Conservation (phyloP, 2,888 invertebrate genomes). For the Cactoblastis cactorum region DNA sequence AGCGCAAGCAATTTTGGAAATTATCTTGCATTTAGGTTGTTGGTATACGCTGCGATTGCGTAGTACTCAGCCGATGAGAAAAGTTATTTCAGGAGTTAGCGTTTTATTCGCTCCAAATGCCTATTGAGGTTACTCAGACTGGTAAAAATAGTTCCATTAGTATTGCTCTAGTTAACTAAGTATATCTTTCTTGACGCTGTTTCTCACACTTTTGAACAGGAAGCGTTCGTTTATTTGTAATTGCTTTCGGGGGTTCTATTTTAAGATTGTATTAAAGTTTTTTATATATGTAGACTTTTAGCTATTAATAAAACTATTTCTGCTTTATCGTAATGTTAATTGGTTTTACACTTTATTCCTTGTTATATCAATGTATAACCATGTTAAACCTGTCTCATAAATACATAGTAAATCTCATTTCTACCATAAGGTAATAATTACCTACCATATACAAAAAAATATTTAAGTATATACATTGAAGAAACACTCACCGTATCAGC, state of each 20-base stretch:
- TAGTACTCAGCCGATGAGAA: neutral
- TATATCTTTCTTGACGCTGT: neutral
- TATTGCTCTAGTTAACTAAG: constrained; percentile 2
- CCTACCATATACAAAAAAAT: neutral
- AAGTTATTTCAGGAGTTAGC: constrained; percentile 10
- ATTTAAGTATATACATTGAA: too few relatives aligned
- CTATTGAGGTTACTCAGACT: constrained; percentile 11
- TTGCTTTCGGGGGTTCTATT: neutral
- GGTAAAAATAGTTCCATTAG: constrained; percentile 11
- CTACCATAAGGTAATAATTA: too few relatives aligned
- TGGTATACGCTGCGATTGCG: neutral
- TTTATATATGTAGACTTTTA: neutral
- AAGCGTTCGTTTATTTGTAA: neutral
- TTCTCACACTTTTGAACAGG: constrained; percentile 1
- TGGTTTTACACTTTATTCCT: too few relatives aligned
- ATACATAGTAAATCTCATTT: too few relatives aligned
- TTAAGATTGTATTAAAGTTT: neutral
- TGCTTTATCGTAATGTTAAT: too few relatives aligned
- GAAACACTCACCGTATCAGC: constrained; percentile 60
- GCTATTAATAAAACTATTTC: too few relatives aligned
- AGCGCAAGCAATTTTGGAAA: too few relatives aligned
- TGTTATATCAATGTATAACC: too few relatives aligned
- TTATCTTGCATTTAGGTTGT: too few relatives aligned
- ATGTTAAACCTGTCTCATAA: too few relatives aligned
- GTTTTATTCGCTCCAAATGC: constrained; percentile 11